These are phyloP conservation scores for Gasterosteus nipponicus DNA, from an alignment of 2,113 vertebrate genomes.

Conservation along the genomic window DNA sequence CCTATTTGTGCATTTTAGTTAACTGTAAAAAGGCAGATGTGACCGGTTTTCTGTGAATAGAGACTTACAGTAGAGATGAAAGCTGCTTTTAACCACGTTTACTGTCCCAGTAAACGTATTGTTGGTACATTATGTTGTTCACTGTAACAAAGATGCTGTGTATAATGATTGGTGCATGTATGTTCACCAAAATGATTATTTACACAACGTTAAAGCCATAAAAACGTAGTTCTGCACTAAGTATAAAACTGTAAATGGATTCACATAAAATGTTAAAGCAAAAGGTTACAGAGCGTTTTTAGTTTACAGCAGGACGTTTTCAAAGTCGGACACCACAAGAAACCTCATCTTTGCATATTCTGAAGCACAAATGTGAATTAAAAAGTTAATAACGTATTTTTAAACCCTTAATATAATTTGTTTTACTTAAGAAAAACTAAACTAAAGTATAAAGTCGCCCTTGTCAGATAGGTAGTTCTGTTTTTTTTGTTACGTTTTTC, in stretches of 20 bases:
- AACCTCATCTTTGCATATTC: neutral
- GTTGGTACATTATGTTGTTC: constrained; percentile 54
- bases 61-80: constrained; percentile 55
- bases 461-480: neutral
- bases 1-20: constrained; percentile 62
- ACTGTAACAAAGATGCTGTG: constrained; percentile 53
- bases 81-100: constrained; percentile 75
- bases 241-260: constrained; percentile 35
- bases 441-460: neutral
- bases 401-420: neutral
- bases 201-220: constrained; percentile 71
- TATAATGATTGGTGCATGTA: constrained; percentile 50
- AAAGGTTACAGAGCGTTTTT: constrained; percentile 22
- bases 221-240: constrained; percentile 56
- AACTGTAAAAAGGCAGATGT: constrained; percentile 52
- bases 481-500: neutral
- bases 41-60: constrained; percentile 54
- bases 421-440: neutral
- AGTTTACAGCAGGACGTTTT: constrained; percentile 10
- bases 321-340: constrained; percentile 3
- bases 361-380: constrained; percentile 10
- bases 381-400: neutral
- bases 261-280: constrained; percentile 16
- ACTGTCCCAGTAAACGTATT: constrained; percentile 50
- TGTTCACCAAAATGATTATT: constrained; percentile 48